A percentile compares a stretch with the other conserved stretches of the same genome.
Conservation (phyloP, 2,113 vertebrate genomes). For the Mesocricetus auratus region DNA sequence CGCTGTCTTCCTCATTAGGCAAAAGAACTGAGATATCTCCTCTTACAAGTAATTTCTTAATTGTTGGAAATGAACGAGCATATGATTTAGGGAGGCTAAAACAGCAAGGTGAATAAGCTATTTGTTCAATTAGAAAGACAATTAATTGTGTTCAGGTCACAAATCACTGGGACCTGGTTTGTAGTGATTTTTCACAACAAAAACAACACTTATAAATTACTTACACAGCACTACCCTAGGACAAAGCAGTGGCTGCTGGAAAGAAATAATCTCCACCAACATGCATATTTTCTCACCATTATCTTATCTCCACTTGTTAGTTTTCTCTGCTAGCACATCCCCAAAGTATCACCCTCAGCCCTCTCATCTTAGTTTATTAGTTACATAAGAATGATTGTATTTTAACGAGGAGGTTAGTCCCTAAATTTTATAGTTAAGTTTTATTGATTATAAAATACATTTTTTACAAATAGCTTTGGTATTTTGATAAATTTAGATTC, state of each 20-base stretch:
- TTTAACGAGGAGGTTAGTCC: background rate
- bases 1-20: background rate
- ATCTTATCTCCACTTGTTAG: background rate
- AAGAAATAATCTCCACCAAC: background rate
- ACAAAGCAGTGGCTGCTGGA: background rate
- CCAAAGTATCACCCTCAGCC: no score
- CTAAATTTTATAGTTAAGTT: background rate
- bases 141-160: background rate
- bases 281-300: background rate
- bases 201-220: background rate
- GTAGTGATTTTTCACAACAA: background rate
- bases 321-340: background rate
- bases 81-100: background rate
- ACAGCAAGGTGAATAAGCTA: background rate
- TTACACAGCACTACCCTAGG: background rate
- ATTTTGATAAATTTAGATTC: background rate
- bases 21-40: background rate
- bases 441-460: background rate
- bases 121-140: background rate
- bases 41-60: background rate
- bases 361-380: background rate
- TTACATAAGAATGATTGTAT: background rate
- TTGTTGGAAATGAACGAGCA: background rate
- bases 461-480: background rate
- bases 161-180: background rate